A percentile compares a stretch with the other conserved stretches of the same genome.
These are phyloP conservation scores for Epinotia bilunana DNA, from an alignment of 2,888 invertebrate species.

Conservation along the genomic window DNA sequence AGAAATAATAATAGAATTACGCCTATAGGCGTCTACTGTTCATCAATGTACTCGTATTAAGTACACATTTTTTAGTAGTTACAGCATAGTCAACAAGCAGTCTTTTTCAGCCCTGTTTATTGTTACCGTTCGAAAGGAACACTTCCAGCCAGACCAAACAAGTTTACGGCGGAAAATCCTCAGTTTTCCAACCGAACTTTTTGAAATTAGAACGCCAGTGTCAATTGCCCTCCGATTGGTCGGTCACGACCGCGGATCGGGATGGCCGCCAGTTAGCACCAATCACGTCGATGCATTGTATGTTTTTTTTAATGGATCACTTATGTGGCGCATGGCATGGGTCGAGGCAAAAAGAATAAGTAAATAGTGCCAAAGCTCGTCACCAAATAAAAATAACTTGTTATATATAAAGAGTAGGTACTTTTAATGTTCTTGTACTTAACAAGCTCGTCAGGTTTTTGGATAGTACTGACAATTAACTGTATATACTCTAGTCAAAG, in stretches of 20 bases:
- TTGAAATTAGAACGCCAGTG: constrained; percentile 36
- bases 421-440: constrained; percentile 4
- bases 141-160: constrained; percentile 14
- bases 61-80: too few species aligned
- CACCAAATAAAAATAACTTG: constrained; percentile 3
- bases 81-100: too few species aligned
- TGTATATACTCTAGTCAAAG: constrained; percentile 9
- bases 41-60: too few species aligned
- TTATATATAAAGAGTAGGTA: neutral
- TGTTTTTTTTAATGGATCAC: constrained; percentile 36
- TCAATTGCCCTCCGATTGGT: constrained; percentile 38
- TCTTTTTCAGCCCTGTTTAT: constrained; percentile 2
- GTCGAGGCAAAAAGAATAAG: constrained; percentile 11
- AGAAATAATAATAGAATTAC: too few species aligned
- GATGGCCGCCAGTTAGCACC: constrained; percentile 40
- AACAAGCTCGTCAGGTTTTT: constrained; percentile 17
- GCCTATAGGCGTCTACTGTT: too few species aligned
- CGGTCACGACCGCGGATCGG: constrained; percentile 37
- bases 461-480: constrained; percentile 13
- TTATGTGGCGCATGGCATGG: constrained; percentile 33
- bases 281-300: constrained; percentile 31
- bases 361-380: constrained; percentile 20
- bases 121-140: neutral
- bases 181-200: constrained; percentile 34
- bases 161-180: constrained; percentile 33